phyloP scores from a whole-genome alignment of 1,140 invertebrate genomes.

The Sipha flava region DNA sequence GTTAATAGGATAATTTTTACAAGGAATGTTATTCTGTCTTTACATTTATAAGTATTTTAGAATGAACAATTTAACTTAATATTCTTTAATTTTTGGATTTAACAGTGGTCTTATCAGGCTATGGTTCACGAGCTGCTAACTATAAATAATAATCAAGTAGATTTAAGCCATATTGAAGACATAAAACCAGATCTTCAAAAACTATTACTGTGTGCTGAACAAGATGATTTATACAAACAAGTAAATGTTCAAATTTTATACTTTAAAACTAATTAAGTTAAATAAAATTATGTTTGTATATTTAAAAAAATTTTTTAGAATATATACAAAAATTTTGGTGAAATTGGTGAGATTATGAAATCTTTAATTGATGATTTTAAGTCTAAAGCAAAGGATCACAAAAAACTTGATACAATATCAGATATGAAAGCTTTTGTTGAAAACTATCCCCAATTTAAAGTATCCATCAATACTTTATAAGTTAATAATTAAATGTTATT shows the following conservation, averaged over 20 bases:
- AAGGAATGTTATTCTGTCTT: too few relatives aligned
- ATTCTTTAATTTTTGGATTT: not conserved
- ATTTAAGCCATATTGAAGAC: conserved; percentile 70
- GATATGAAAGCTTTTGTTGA: conserved; percentile 99
- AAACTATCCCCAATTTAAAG: conserved; percentile 94
- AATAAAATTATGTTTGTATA: not conserved
- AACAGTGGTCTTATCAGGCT: conserved; percentile 97
- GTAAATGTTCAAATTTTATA: conserved; percentile 12
- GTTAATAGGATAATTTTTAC: too few relatives aligned
- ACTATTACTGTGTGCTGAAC: conserved; percentile 86
- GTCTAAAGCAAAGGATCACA: conserved; percentile 85
- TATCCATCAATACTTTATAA: conserved; percentile 37
- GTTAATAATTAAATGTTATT: conserved; percentile 6
- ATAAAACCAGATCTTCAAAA: conserved; percentile 84
- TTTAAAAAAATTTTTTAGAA: conserved; percentile 55
- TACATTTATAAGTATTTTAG: too few relatives aligned
- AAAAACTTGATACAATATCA: conserved; percentile 95
- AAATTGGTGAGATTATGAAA: conserved; percentile 96
- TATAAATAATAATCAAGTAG: conserved; percentile 92
- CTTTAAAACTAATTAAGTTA: conserved; percentile 16
- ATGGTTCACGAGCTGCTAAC: conserved; percentile 97
- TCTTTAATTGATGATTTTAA: conserved; percentile 97
- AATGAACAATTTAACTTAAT: too few relatives aligned
- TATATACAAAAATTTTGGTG: conserved; percentile 93
- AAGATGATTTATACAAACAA: conserved; percentile 96